Percentiles rank a stretch among this genome's conserved stretches.
Evolutionary conservation across 2,797 vertebrate species (phyloP).

Genomic region (Brachyalestes nurse): DNA sequence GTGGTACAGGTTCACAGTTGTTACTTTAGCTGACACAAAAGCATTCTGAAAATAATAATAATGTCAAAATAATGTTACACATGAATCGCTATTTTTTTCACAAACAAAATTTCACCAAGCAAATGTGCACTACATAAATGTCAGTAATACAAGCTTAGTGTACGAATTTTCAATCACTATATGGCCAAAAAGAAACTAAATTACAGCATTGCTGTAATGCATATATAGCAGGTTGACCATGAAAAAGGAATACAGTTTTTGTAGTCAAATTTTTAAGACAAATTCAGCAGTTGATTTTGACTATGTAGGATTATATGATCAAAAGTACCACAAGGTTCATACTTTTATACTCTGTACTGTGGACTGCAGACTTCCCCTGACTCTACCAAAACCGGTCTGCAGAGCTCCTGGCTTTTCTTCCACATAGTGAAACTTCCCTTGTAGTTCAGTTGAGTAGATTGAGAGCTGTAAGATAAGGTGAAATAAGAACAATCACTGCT

Average conservation of each 20-base stretch:
- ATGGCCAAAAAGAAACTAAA: background rate
- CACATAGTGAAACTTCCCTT: constrained; percentile 66
- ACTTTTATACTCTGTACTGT: constrained; percentile 82
- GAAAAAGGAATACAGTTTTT: background rate
- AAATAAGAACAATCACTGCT: constrained; percentile 7
- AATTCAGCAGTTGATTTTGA: background rate
- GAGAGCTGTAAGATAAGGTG: constrained; percentile 78
- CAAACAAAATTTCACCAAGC: no score
- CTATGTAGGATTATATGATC: background rate
- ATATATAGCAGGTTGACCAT: background rate
- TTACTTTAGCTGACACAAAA: constrained; percentile 81
- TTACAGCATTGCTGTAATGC: no score
- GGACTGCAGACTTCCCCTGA: constrained; percentile 68
- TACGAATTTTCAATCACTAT: no score
- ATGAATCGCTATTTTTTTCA: background rate
- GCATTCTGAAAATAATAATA: constrained; percentile 72
- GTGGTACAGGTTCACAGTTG: constrained; percentile 76
- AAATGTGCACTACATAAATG: no score
- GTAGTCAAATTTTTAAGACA: no score
- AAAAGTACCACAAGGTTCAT: constrained; percentile 47
- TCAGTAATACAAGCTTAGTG: no score
- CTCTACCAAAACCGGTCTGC: constrained; percentile 74
- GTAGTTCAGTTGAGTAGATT: constrained; percentile 79
- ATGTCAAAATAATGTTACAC: background rate
- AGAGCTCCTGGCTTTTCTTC: constrained; percentile 82